These are phyloP conservation scores for Phrixothrix hirtus DNA, from an alignment of 2,888 invertebrate genomes.

Conservation along the genomic window DNA sequence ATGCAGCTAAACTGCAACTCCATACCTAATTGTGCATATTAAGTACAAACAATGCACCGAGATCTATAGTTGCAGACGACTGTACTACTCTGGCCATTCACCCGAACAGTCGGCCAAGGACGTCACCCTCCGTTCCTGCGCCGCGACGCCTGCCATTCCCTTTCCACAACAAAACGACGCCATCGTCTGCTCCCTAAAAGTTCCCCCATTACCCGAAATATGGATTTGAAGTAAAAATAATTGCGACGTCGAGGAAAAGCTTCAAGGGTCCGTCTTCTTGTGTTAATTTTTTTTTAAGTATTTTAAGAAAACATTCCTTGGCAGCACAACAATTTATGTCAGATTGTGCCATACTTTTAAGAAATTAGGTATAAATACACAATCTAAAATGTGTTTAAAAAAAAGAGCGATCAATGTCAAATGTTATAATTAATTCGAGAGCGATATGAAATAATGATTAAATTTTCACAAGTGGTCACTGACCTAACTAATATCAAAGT, in stretches of 20 bases:
- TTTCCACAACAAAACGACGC: conserved; percentile 26
- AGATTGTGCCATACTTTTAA: too few species aligned
- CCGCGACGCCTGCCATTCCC: conserved; percentile 35
- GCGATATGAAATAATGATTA: too few species aligned
- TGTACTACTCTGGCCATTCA: conserved; percentile 51
- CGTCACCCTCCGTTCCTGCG: conserved; percentile 45
- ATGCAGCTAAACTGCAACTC: too few species aligned
- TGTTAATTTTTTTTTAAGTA: too few species aligned
- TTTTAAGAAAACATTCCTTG: too few species aligned
- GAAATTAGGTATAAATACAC: too few species aligned
- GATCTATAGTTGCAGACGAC: conserved; percentile 33
- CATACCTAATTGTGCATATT: conserved; percentile 1
- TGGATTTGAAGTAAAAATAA: background rate
- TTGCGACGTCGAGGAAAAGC: background rate
- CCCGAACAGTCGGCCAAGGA: conserved; percentile 57
- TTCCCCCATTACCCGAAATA: conserved; percentile 4
- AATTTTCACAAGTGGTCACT: conserved; percentile 22
- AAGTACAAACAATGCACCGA: conserved; percentile 21
- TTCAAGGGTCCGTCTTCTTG: too few species aligned
- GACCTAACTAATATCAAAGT: conserved; percentile 27
- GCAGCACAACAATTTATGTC: too few species aligned
- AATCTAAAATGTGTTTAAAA: too few species aligned
- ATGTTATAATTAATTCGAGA: too few species aligned
- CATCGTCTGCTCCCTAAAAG: conserved; percentile 18
- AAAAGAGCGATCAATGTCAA: too few species aligned